These are phyloP conservation scores for Sus scrofa DNA, from an alignment of 2,113 vertebrate species.

Conservation along the genomic window DNA sequence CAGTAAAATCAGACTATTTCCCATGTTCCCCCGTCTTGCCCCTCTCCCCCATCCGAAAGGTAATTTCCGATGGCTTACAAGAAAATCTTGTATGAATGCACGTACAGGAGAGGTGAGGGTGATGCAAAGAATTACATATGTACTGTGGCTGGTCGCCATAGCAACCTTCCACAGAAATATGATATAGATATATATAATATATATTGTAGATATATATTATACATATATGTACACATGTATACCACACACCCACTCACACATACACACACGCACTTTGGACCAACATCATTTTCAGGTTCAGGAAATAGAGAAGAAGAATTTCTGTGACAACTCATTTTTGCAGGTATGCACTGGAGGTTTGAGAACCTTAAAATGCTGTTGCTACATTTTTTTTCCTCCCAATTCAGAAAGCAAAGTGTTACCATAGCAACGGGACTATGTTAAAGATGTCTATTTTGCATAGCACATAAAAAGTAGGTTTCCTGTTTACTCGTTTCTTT, in stretches of 20 bases:
- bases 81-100: slow-evolving; percentile 92
- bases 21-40: slow-evolving; percentile 77
- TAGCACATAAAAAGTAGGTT: slow-evolving; percentile 90
- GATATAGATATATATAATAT: slow-evolving; percentile 88
- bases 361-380: slow-evolving; percentile 91
- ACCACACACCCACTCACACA: slow-evolving; percentile 75
- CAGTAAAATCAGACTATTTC: slow-evolving; percentile 82
- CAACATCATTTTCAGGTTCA: slow-evolving; percentile 89
- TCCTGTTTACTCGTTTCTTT: slow-evolving; percentile 81
- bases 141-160: slow-evolving; percentile 92
- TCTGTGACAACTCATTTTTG: slow-evolving; percentile 83
- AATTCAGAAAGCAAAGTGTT: slow-evolving; percentile 92
- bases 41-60: slow-evolving; percentile 83
- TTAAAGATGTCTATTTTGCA: slow-evolving; percentile 92
- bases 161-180: slow-evolving; percentile 94
- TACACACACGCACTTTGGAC: slow-evolving; percentile 90
- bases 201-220: slow-evolving; percentile 85
- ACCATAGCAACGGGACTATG: slow-evolving; percentile 92
- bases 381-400: slow-evolving; percentile 88
- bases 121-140: slow-evolving; percentile 95
- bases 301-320: slow-evolving; percentile 86
- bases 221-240: slow-evolving; percentile 83
- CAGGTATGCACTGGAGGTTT: slow-evolving; percentile 87
- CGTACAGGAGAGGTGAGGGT: slow-evolving; percentile 92
- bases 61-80: slow-evolving; percentile 94